Percentiles rank a stretch among this genome's conserved stretches.
These are phyloP conservation scores for Dinocampus coccinellae DNA, from an alignment of 2,888 invertebrate genomes.

Conservation along the genomic window DNA sequence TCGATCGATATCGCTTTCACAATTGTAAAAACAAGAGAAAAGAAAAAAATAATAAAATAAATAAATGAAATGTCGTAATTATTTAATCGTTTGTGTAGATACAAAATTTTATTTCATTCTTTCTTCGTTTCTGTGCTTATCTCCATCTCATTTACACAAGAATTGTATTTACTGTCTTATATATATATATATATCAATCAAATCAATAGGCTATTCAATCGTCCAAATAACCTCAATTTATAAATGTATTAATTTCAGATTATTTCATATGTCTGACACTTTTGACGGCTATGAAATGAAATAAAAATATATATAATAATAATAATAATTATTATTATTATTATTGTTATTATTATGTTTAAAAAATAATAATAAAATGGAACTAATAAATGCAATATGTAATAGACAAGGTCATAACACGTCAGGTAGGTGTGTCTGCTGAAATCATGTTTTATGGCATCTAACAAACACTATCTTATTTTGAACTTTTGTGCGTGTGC, in stretches of 20 bases:
- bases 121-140: neutral
- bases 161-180: neutral
- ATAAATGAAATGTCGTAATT: conserved; percentile 17
- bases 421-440: neutral
- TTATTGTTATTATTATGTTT: too few species aligned
- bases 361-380: neutral
- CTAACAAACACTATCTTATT: too few species aligned
- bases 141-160: neutral
- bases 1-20: neutral
- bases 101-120: neutral
- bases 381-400: too few species aligned
- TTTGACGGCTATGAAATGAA: too few species aligned
- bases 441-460: neutral
- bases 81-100: neutral
- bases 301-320: neutral
- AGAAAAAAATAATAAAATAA: too few species aligned
- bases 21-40: conserved; percentile 7
- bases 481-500: neutral
- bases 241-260: neutral
- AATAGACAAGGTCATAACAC: neutral
- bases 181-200: neutral
- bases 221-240: neutral
- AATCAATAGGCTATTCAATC: neutral
- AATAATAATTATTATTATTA: too few species aligned
- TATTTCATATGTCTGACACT: too few species aligned